Evolutionary conservation across 23 tunicate species (phyloP).

Genomic region (Corella eumyota): DNA sequence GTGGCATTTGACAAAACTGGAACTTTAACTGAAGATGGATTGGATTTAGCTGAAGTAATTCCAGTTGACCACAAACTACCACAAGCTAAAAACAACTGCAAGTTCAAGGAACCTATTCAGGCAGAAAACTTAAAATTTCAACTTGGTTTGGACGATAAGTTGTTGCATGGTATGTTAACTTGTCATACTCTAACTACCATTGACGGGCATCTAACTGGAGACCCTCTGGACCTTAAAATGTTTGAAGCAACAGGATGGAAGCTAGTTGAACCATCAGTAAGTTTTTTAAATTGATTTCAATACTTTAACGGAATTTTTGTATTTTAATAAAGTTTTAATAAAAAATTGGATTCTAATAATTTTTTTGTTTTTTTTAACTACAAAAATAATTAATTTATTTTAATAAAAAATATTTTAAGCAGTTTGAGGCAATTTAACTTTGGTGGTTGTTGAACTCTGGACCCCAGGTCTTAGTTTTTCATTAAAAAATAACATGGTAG

Average conservation of each 20-base stretch:
- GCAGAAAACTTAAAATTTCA: not conserved
- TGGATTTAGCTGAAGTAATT: slow-evolving; percentile 43
- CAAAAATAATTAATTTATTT: too few relatives aligned
- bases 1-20: slow-evolving; percentile 99
- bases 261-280: slow-evolving; percentile 72
- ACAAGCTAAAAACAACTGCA: not conserved
- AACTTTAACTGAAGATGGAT: slow-evolving; percentile 93
- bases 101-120: slow-evolving; percentile 4
- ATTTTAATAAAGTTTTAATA: too few relatives aligned
- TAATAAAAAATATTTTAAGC: too few relatives aligned
- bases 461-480: too few relatives aligned
- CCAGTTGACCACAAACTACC: not conserved
- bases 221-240: slow-evolving; percentile 96
- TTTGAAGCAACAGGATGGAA: slow-evolving; percentile 92
- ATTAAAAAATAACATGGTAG: too few relatives aligned
- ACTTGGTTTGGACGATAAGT: slow-evolving; percentile 5
- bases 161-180: slow-evolving; percentile 54
- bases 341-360: too few relatives aligned
- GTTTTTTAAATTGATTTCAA: too few relatives aligned
- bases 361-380: too few relatives aligned
- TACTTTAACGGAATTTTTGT: too few relatives aligned
- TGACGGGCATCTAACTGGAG: slow-evolving; percentile 70
- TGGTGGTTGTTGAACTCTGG: too few relatives aligned
- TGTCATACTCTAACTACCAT: slow-evolving; percentile 94
- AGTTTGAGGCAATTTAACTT: too few relatives aligned